Percentiles rank a stretch among this genome's conserved stretches.
Conservation (phyloP, 2,113 vertebrate species). For the Protobothrops mucrosquamatus region DNA sequence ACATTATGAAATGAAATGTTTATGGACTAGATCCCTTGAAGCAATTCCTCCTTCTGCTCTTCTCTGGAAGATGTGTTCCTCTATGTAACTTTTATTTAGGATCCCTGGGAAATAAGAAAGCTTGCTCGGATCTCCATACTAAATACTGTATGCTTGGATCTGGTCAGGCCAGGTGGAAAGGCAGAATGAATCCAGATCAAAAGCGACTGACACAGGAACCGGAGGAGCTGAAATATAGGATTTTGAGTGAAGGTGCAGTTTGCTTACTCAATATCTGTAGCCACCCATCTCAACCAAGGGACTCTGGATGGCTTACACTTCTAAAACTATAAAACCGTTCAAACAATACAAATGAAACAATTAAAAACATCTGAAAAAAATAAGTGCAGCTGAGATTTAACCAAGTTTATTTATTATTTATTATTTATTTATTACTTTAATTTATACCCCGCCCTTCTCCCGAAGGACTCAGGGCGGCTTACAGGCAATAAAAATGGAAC, state of each 20-base stretch:
- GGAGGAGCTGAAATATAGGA: not conserved
- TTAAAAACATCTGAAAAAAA: not conserved
- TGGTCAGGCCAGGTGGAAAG: not conserved
- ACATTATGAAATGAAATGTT: slow-evolving; percentile 7
- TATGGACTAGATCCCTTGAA: not conserved
- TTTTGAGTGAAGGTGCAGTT: not conserved
- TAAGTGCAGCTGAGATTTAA: not conserved
- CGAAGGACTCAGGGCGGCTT: too few relatives aligned
- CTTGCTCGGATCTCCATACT: not conserved
- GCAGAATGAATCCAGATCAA: not conserved
- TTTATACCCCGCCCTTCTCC: too few relatives aligned
- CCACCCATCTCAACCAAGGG: not conserved
- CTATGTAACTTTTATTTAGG: not conserved
- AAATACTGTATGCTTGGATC: not conserved
- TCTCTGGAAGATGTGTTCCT: not conserved
- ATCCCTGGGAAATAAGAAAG: not conserved
- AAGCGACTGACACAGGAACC: not conserved
- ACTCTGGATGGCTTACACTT: not conserved
- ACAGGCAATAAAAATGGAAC: too few relatives aligned
- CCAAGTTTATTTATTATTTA: too few relatives aligned
- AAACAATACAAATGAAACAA: not conserved
- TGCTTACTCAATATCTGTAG: not conserved
- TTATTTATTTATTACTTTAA: too few relatives aligned
- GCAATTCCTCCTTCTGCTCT: too few relatives aligned
- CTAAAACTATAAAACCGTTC: not conserved